These are phyloP conservation scores for Cinclus cinclus DNA, from an alignment of 2,113 vertebrate genomes.

Conservation along the genomic window DNA sequence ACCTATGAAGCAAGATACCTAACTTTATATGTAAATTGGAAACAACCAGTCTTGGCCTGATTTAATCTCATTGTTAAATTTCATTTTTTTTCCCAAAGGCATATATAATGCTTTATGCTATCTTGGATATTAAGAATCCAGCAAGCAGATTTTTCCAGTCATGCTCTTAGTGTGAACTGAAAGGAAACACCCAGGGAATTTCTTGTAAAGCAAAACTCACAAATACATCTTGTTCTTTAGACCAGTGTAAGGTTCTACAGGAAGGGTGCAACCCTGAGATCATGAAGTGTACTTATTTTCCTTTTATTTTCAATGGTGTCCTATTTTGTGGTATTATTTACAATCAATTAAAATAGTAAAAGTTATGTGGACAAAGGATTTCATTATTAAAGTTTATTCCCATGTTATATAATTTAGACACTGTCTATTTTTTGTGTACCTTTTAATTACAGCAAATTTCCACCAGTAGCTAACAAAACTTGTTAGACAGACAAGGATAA, in stretches of 20 bases:
- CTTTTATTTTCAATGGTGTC: neutral
- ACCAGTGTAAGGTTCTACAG: neutral
- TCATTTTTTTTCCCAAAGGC: neutral
- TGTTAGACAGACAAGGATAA: neutral
- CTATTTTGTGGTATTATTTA: neutral
- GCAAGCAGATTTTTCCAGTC: neutral
- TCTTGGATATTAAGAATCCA: neutral
- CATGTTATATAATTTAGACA: neutral
- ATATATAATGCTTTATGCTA: neutral
- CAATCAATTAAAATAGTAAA: neutral
- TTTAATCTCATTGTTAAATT: neutral
- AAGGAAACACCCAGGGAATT: neutral
- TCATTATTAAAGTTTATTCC: neutral
- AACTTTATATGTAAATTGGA: neutral
- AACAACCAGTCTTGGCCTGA: neutral
- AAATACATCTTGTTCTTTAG: neutral
- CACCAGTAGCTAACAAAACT: neutral
- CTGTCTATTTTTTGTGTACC: neutral
- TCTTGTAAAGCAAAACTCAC: neutral
- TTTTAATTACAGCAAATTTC: neutral
- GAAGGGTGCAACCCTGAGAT: neutral
- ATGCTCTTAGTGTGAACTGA: neutral
- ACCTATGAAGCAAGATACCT: neutral
- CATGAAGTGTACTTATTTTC: neutral
- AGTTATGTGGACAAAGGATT: neutral